Evolutionary conservation across 2,797 vertebrate species (phyloP), one percentile per base, ranked within the genome.

Genomic region (Hypotaenidia okinawae): DNA sequence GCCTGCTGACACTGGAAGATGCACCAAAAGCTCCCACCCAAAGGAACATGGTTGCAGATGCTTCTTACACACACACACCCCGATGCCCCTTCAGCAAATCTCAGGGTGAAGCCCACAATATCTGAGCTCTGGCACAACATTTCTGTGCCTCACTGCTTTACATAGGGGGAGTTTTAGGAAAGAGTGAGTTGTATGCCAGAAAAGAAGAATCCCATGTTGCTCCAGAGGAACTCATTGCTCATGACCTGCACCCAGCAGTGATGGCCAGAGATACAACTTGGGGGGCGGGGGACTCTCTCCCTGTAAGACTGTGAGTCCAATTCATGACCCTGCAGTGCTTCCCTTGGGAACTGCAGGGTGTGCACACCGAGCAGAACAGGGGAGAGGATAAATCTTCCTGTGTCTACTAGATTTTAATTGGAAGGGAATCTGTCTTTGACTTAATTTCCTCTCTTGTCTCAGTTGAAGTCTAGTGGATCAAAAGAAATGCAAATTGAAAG

Each of bases 381-480:
- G 28, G 41, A 90, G 37, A 89, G 23, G 77, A 83, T 94, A 89
- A 82, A 89, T 90, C 47, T 37, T 74, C 18, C 74, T 70, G 12
- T 41, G 18, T 37, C 63, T 61, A 15, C 25, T 61, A 73, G 52
- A 80, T 80, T 96, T 96, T 96, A 96, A 88, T 90, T 95, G 61
- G 64, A 70, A 73, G 41, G 30, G 87, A 94, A 77, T 39, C 43
- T 64, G 33, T 62, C 90, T 96, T 81, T 81, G 51, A 76, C 89
- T 95, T 95, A 87, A 94, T 95, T 91, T 96, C 57, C 55, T 93
- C 52, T 81, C 73, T 90, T 93, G 35, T 85, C 75, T 93, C 74
- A 69, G 18, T n/a, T 68, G 45, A 89, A 94, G 77, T 55, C 84
- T 94, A 79, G 59, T 67, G 75, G 86, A 94, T 95, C 75, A 94